Evolutionary conservation across 2,888 invertebrate species (phyloP).

Genomic region (Papilio protenor): DNA sequence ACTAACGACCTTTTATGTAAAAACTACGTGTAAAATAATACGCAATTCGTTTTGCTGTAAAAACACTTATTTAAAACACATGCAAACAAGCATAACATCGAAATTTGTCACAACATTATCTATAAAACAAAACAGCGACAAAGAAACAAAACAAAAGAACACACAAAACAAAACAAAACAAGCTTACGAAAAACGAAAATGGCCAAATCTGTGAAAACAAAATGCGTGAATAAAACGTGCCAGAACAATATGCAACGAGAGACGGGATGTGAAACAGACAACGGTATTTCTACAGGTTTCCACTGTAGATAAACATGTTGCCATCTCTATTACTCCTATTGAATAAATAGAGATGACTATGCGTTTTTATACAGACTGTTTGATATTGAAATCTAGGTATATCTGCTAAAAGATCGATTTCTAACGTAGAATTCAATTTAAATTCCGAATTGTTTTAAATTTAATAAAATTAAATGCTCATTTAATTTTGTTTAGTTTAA

Average conservation of each 20-base stretch:
- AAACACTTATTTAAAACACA: background rate
- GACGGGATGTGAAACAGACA: background rate
- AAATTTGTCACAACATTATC: slow-evolving; percentile 26
- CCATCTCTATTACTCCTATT: too few relatives aligned
- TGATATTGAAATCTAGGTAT: background rate
- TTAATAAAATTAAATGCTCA: too few relatives aligned
- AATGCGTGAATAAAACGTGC: slow-evolving; percentile 27
- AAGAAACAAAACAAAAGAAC: background rate
- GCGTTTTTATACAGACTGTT: background rate
- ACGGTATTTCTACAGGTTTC: background rate
- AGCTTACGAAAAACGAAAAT: slow-evolving; percentile 15
- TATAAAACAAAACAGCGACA: background rate
- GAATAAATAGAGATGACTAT: too few relatives aligned
- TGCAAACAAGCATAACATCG: slow-evolving; percentile 1
- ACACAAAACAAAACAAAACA: slow-evolving; percentile 31
- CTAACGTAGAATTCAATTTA: too few relatives aligned
- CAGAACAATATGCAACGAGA: slow-evolving; percentile 2
- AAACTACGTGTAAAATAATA: too few relatives aligned
- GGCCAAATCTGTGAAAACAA: slow-evolving; percentile 17
- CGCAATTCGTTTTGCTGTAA: too few relatives aligned
- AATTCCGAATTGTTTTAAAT: too few relatives aligned
- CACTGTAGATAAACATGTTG: background rate
- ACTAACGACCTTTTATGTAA: too few relatives aligned
- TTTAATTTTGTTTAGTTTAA: too few relatives aligned
- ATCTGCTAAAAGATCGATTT: too few relatives aligned